Evolutionary conservation across 2,113 vertebrate genomes (phyloP).

Genomic region (Pollimyrus isidori): DNA sequence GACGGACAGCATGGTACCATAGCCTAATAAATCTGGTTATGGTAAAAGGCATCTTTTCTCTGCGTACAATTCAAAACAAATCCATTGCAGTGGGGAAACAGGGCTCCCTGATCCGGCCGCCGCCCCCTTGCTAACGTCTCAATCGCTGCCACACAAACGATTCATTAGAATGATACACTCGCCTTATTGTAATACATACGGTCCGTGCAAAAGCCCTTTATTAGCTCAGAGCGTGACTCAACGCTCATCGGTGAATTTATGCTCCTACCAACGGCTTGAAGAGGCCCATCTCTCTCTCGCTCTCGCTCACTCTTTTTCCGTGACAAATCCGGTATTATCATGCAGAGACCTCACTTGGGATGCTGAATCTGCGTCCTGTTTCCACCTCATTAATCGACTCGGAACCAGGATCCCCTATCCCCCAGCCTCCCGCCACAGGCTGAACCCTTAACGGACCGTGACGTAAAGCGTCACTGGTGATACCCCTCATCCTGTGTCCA

Average conservation of each 20-base stretch:
- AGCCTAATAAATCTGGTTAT: slow-evolving; percentile 32
- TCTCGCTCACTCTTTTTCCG: slow-evolving; percentile 44
- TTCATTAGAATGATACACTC: slow-evolving; percentile 50
- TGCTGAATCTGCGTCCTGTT: slow-evolving; percentile 48
- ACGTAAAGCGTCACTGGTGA: not conserved
- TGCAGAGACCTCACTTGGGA: slow-evolving; percentile 63
- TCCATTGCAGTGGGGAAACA: slow-evolving; percentile 51
- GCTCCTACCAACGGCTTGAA: slow-evolving; percentile 52
- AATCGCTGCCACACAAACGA: slow-evolving; percentile 21
- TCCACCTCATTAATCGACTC: slow-evolving; percentile 64
- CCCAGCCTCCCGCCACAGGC: not conserved
- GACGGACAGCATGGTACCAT: slow-evolving; percentile 14
- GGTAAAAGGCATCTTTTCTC: slow-evolving; percentile 21
- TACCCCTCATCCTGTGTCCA: not conserved
- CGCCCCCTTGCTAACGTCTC: not conserved
- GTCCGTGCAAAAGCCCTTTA: slow-evolving; percentile 48
- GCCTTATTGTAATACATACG: slow-evolving; percentile 48
- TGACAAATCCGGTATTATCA: slow-evolving; percentile 61
- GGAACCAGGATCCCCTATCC: slow-evolving; percentile 43
- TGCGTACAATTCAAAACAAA: slow-evolving; percentile 35
- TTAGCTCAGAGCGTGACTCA: slow-evolving; percentile 50
- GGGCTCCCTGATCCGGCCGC: slow-evolving; percentile 29
- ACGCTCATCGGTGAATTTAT: slow-evolving; percentile 60
- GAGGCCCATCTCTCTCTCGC: slow-evolving; percentile 36
- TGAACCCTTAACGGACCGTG: not conserved